A percentile compares a stretch with the other conserved stretches of the same genome.
Evolutionary conservation across 2,797 vertebrate species (phyloP).

Genomic region (Hippopotamyrus pictus): DNA sequence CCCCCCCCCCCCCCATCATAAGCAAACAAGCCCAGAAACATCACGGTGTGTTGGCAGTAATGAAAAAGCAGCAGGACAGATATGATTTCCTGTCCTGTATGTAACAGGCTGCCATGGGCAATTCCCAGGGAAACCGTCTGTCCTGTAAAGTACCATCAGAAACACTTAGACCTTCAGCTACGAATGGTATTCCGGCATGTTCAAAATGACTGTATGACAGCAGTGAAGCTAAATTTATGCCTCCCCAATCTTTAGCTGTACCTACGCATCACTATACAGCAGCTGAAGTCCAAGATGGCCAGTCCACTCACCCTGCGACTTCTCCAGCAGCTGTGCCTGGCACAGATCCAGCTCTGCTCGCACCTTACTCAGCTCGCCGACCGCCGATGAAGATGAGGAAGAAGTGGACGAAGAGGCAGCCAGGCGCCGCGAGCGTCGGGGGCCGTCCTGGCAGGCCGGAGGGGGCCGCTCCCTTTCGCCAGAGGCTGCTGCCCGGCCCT

Average conservation of each 20-base stretch:
- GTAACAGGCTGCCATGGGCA: not conserved
- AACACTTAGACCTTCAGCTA: not conserved
- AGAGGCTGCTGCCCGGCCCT: conserved; percentile 32
- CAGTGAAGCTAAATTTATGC: not conserved
- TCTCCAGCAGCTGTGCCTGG: conserved; percentile 58
- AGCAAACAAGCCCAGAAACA: not conserved
- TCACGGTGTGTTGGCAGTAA: not conserved
- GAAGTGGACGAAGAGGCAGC: conserved; percentile 25
- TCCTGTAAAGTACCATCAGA: not conserved
- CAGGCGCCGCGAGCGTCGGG: conserved; percentile 69
- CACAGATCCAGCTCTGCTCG: conserved; percentile 52
- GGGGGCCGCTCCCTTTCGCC: not conserved
- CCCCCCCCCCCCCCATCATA: not conserved
- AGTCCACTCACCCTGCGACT: conserved; percentile 60
- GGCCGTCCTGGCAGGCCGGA: conserved; percentile 32
- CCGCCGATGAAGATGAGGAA: conserved; percentile 44
- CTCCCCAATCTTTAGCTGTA: not conserved
- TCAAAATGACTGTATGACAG: not conserved
- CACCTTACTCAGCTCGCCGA: conserved; percentile 36
- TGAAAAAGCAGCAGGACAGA: not conserved
- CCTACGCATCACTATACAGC: not conserved
- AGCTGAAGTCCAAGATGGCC: not conserved
- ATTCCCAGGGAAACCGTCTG: not conserved
- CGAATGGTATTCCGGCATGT: not conserved
- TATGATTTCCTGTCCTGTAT: not conserved